A percentile compares a stretch with the other conserved stretches of the same genome.
These are phyloP conservation scores for Tupaia chinensis DNA, from an alignment of 2,113 vertebrate species.

Conservation along the genomic window DNA sequence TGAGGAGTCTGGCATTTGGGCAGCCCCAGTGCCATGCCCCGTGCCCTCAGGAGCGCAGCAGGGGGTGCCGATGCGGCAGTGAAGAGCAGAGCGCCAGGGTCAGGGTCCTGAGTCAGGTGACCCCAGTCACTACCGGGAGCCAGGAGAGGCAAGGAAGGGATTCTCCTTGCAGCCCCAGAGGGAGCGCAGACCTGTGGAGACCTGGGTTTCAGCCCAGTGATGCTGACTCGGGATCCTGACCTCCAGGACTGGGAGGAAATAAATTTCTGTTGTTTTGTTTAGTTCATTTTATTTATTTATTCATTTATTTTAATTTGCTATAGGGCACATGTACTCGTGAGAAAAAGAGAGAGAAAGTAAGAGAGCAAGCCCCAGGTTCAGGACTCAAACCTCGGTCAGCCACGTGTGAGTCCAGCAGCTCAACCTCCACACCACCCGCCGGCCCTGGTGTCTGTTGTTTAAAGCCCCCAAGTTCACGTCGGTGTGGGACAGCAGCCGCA, in stretches of 20 bases:
- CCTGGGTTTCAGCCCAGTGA: neutral
- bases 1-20: neutral
- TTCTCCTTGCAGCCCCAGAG: accelerated
- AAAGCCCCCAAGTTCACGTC: neutral
- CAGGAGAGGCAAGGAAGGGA: accelerated
- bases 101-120: neutral
- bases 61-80: neutral
- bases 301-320: too few species aligned
- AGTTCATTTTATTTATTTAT: too few species aligned
- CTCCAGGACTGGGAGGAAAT: neutral
- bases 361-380: too few species aligned
- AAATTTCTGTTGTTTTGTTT: neutral
- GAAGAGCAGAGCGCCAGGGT: neutral
- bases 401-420: too few species aligned
- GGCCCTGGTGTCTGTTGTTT: neutral
- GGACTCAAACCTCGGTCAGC: too few species aligned
- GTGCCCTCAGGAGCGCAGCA: too few species aligned
- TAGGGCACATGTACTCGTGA: too few species aligned
- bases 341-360: too few species aligned
- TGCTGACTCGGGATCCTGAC: neutral
- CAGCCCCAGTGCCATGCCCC: too few species aligned
- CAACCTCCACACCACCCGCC: too few species aligned
- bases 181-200: neutral
- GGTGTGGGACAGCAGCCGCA: neutral
- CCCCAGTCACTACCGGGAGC: too few species aligned